These are phyloP conservation scores for Drosophila pseudoobscura DNA, from an alignment of 1,140 invertebrate species.

Conservation along the genomic window DNA sequence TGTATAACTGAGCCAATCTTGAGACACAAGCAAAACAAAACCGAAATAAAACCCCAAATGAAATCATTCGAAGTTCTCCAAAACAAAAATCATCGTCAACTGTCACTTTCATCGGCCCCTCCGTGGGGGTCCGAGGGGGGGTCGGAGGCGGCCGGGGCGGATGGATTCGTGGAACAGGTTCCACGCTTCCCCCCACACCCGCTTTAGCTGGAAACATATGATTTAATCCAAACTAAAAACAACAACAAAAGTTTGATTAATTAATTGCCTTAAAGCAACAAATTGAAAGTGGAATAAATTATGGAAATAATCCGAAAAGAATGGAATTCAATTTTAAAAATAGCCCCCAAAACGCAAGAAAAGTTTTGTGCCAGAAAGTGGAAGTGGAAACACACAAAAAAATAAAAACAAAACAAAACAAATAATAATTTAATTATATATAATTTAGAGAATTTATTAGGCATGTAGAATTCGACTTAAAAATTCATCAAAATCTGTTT, in stretches of 20 bases:
- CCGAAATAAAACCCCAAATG: constrained; percentile 27
- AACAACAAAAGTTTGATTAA: constrained; percentile 46
- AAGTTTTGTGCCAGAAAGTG: too few relatives aligned
- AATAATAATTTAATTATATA: too few relatives aligned
- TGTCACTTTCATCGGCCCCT: constrained; percentile 54
- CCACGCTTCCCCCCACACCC: background rate
- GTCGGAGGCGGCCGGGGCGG: background rate
- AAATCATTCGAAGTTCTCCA: constrained; percentile 64
- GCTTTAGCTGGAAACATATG: constrained; percentile 40
- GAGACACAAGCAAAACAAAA: constrained; percentile 43
- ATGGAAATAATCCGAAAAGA: constrained; percentile 7
- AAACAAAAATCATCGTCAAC: constrained; percentile 26
- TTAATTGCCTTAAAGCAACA: constrained; percentile 29
- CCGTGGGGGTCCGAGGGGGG: background rate
- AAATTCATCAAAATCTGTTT: too few relatives aligned
- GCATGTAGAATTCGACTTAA: too few relatives aligned
- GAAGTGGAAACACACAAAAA: too few relatives aligned
- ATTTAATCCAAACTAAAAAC: constrained; percentile 38
- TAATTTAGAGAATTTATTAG: too few relatives aligned
- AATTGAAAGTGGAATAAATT: constrained; percentile 44
- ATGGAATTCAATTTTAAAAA: too few relatives aligned
- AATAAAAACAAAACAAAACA: too few relatives aligned
- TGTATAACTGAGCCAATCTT: constrained; percentile 47
- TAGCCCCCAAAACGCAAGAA: too few relatives aligned
- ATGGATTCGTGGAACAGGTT: constrained; percentile 57